Evolutionary conservation across 2,888 invertebrate species (phyloP), one percentile per base, ranked within the genome.

Genomic region (Amorpha juglandis): DNA sequence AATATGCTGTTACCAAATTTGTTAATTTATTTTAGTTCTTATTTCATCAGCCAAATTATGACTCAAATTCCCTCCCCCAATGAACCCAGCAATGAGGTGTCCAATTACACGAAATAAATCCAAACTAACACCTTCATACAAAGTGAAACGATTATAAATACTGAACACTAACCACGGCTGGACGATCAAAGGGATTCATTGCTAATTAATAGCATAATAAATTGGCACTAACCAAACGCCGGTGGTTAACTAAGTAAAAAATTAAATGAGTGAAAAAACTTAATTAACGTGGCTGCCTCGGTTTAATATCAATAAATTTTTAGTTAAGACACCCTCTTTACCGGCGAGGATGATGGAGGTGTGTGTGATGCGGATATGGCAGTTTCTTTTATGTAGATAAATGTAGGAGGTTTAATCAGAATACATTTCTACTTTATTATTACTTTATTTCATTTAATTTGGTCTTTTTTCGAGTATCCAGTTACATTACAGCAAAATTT

Each of bases 291-390:
- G 64, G 62, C 78, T 79, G 76, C 82, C 82, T 74, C 79, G 80
- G 83, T 87, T 88, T 84, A 84, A 90, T 92, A 91, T 92, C 92
- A 91, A 92, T 92, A 92, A 67, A 83, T 87, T 89, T 88, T 90
- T 90, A 89, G 91, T 90, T 87, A 86, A 91, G 91, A 90, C 88
- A 90, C 91, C 89, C 91, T 86, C 81, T 83, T 80, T 82, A 69
- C 65, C 55, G 53, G 65, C 77, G 1, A 1, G 53, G 79, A 87
- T 73, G 62, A 52, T 51, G 4, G 75, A 83, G 82, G 55, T 12
- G 0, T 11, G 9, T 69, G 68, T 53, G 71, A 69, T 63, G 50
- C 74, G 70, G 73, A 79, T 73, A 70, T 33, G 73, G 47, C 19
- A 66, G 38, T 38, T 9, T 9, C 7, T 7, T 9, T 9, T 38